Percentiles rank a stretch among this genome's conserved stretches.
Conservation (phyloP, 2,113 vertebrate genomes). For the Ctenodactylus gundi region DNA sequence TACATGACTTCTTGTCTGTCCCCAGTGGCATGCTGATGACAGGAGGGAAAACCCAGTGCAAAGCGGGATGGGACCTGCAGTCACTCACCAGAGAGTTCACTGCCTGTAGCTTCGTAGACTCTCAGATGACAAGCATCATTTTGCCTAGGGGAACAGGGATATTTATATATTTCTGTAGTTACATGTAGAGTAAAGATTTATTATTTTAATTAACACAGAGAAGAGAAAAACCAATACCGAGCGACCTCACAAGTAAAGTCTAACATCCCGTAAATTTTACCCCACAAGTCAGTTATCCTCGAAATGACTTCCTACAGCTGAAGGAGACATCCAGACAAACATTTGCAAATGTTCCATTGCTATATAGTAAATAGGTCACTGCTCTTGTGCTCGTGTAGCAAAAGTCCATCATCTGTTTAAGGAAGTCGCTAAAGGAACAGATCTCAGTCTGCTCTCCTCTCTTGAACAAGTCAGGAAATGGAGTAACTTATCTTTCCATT, state of each 20-base stretch:
- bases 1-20: not conserved
- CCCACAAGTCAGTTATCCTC: not conserved
- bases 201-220: conserved; percentile 43
- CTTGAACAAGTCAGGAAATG: not conserved
- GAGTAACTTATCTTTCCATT: not conserved
- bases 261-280: not conserved
- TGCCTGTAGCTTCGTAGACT: not conserved
- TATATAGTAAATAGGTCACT: not conserved
- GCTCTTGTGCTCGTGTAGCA: not conserved
- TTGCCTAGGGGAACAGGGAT: not conserved
- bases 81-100: fast-evolving
- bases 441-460: not conserved
- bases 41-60: fast-evolving
- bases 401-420: not conserved
- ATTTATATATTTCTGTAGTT: not conserved
- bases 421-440: not conserved
- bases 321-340: not conserved
- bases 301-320: not conserved
- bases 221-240: conserved; percentile 25
- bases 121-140: not conserved
- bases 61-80: not conserved
- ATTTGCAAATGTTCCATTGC: not conserved
- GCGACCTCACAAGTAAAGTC: conserved; percentile 14
- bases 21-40: not conserved
- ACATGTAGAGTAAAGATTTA: conserved; percentile 31